These are phyloP conservation scores for Clusia tigrina DNA, from an alignment of 2,888 invertebrate genomes.

Conservation along the genomic window DNA sequence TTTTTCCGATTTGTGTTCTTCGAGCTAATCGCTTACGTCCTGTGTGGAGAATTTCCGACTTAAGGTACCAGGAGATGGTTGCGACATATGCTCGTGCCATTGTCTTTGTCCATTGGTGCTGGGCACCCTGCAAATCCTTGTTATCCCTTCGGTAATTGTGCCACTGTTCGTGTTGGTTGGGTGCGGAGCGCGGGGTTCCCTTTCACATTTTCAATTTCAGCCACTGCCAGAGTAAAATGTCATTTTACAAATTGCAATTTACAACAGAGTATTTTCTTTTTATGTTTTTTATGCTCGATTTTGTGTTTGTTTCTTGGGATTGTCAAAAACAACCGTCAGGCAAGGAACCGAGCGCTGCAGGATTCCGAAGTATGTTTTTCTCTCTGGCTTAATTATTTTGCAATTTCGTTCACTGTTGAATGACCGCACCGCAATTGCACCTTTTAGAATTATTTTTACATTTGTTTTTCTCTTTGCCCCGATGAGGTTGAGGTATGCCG, in stretches of 20 bases:
- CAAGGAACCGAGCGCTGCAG: not conserved
- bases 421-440: not conserved
- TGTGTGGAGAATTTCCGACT: too few relatives aligned
- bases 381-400: conserved; percentile 2
- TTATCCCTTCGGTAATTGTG: not conserved
- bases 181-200: not conserved
- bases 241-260: not conserved
- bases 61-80: too few relatives aligned
- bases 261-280: not conserved
- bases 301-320: not conserved
- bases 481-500: not conserved
- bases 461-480: not conserved
- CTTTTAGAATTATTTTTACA: too few relatives aligned
- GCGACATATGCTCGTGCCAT: not conserved
- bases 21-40: not conserved
- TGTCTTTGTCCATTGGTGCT: not conserved
- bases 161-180: not conserved
- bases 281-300: too few relatives aligned
- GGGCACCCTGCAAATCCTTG: not conserved
- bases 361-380: not conserved
- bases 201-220: not conserved
- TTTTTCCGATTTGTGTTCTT: not conserved
- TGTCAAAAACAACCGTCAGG: not conserved
- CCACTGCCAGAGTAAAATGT: not conserved
- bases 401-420: conserved; percentile 1